Conservation (phyloP, 2,888 invertebrate genomes). For the Erpobdella octoculata region DNA sequence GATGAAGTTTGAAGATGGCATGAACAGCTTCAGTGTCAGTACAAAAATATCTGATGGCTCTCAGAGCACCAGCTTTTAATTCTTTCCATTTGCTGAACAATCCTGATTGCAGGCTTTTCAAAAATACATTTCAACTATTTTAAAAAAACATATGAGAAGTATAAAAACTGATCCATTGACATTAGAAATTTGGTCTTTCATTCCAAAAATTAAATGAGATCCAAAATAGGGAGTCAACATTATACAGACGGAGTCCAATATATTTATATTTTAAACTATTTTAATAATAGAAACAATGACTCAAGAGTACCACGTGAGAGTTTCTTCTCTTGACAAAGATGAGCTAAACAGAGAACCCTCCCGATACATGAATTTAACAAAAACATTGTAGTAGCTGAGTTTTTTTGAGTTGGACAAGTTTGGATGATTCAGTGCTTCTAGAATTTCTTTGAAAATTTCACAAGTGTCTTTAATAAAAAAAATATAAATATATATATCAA, state of each 20-base stretch:
- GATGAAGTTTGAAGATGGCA: conserved; percentile 69
- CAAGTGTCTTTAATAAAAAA: conserved; percentile 57
- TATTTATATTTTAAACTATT: background rate
- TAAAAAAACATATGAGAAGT: too few relatives aligned
- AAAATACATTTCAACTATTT: too few relatives aligned
- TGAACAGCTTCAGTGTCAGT: conserved; percentile 70
- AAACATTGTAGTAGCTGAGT: conserved; percentile 76
- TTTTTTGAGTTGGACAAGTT: conserved; percentile 68
- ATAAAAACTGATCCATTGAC: too few relatives aligned
- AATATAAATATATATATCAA: background rate
- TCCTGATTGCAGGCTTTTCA: conserved; percentile 78
- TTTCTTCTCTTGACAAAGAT: conserved; percentile 70
- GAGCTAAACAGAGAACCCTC: conserved; percentile 60
- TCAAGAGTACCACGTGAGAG: conserved; percentile 66
- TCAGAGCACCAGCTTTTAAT: conserved; percentile 77
- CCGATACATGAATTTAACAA: conserved; percentile 69
- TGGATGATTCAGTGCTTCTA: conserved; percentile 60
- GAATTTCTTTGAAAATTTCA: conserved; percentile 59
- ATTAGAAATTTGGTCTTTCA: too few relatives aligned
- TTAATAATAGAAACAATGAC: too few relatives aligned
- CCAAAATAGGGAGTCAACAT: too few relatives aligned
- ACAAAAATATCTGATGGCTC: conserved; percentile 76
- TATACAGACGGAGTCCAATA: too few relatives aligned
- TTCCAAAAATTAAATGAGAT: too few relatives aligned
- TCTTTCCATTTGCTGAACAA: conserved; percentile 79